phyloP scores from a whole-genome alignment of 2,797 vertebrate genomes.

The Sorex maritimensis region DNA sequence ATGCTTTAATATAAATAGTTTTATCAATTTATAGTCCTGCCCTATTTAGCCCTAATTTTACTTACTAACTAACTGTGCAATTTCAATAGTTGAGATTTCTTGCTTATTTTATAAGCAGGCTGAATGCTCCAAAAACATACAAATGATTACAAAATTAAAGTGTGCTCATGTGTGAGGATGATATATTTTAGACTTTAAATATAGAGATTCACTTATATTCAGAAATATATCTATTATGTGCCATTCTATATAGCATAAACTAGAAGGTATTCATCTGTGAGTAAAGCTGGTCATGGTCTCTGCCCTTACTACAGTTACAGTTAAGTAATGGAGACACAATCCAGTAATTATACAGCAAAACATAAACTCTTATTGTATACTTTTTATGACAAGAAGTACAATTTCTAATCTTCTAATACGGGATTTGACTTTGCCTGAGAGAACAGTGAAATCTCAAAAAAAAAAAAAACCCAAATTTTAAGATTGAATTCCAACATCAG shows the following conservation, averaged over 20 bases:
- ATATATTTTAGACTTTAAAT: conserved; percentile 36
- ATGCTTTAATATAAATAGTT: conserved; percentile 11
- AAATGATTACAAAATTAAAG: conserved; percentile 2
- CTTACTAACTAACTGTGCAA: background rate
- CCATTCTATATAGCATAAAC: background rate
- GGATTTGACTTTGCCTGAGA: background rate
- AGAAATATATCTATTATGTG: background rate
- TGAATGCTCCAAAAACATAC: background rate
- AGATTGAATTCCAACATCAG: background rate
- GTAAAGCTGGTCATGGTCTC: background rate
- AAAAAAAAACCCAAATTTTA: background rate
- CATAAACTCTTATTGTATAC: background rate
- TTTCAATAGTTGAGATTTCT: conserved; percentile 54
- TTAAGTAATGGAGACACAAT: background rate
- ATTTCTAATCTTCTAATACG: background rate
- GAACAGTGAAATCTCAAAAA: background rate
- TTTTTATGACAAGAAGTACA: conserved; percentile 4
- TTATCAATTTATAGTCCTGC: background rate
- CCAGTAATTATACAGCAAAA: background rate
- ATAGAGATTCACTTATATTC: background rate
- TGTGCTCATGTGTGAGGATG: background rate
- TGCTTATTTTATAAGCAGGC: background rate
- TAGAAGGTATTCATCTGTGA: conserved; percentile 5
- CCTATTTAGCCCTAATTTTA: background rate
- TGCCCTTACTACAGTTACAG: background rate